Evolutionary conservation across 2,888 invertebrate genomes (phyloP).

Genomic region (Formica aserva): DNA sequence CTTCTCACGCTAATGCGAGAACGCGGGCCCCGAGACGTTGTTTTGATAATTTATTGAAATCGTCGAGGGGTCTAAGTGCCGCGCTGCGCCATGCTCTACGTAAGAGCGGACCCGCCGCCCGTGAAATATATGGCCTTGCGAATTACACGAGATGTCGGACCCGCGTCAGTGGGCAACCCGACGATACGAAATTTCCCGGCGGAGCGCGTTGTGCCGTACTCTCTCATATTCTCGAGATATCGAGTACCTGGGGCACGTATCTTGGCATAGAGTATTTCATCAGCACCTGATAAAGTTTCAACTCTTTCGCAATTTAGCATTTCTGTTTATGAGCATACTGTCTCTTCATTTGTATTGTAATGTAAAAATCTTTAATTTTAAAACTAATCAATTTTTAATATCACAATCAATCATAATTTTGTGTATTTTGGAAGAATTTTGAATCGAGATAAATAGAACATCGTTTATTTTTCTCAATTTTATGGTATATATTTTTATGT

Average conservation of each 20-base stretch:
- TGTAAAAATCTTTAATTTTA: background rate
- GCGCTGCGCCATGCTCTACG: slow-evolving; percentile 52
- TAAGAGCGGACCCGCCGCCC: slow-evolving; percentile 62
- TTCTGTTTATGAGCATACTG: background rate
- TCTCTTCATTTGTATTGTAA: background rate
- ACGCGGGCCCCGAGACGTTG: slow-evolving; percentile 67
- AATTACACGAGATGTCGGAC: slow-evolving; percentile 77
- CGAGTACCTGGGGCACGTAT: background rate
- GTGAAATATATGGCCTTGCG: slow-evolving; percentile 77
- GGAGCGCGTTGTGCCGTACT: slow-evolving; percentile 53
- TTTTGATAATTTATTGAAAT: slow-evolving; percentile 82
- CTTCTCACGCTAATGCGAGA: slow-evolving; percentile 73
- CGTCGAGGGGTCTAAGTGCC: slow-evolving; percentile 69
- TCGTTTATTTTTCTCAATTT: background rate
- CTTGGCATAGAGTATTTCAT: slow-evolving; percentile 13
- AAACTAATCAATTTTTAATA: background rate
- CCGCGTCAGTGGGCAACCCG: slow-evolving; percentile 72
- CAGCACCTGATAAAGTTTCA: background rate
- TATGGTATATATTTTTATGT: background rate
- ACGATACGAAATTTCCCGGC: slow-evolving; percentile 75
- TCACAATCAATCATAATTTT: background rate
- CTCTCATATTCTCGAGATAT: slow-evolving; percentile 37
- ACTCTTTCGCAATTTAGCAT: background rate
- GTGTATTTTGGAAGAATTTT: background rate
- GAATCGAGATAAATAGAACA: background rate